Percentiles rank a stretch among this genome's conserved stretches.
phyloP scores from a whole-genome alignment of 2,113 vertebrate genomes.

The Oxyruncus cristatus region DNA sequence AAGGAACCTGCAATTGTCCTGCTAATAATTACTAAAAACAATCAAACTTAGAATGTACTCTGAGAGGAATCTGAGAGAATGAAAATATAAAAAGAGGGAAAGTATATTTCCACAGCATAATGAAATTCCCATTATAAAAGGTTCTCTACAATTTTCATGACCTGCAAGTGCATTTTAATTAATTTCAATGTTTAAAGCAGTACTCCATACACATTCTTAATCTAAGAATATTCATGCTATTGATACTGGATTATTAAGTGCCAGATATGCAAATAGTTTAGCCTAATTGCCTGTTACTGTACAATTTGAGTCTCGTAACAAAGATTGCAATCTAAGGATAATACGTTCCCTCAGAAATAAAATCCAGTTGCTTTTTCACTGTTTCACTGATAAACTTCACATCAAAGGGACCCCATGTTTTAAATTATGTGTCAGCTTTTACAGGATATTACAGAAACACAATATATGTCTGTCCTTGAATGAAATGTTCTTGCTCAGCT shows the following conservation, averaged over 20 bases:
- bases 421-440: slow-evolving; percentile 18
- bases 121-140: slow-evolving; percentile 18
- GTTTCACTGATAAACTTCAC: background rate
- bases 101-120: background rate
- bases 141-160: background rate
- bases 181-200: slow-evolving; percentile 6
- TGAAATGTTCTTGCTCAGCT: slow-evolving; percentile 20
- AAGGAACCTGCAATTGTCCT: background rate
- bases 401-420: background rate
- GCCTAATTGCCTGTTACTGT: slow-evolving; percentile 1
- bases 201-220: background rate
- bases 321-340: background rate
- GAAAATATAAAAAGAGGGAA: background rate
- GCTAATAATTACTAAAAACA: background rate
- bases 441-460: background rate
- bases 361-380: background rate
- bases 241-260: background rate
- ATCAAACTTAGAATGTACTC: background rate
- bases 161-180: slow-evolving; percentile 9
- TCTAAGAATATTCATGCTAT: background rate
- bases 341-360: background rate
- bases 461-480: slow-evolving; percentile 32
- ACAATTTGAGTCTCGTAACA: background rate
- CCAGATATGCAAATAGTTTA: slow-evolving; percentile 1
- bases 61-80: background rate